Evolutionary conservation across 37 sponge, comb jelly and placozoan species (phyloP).

Genomic region (Spongilla lacustris): DNA sequence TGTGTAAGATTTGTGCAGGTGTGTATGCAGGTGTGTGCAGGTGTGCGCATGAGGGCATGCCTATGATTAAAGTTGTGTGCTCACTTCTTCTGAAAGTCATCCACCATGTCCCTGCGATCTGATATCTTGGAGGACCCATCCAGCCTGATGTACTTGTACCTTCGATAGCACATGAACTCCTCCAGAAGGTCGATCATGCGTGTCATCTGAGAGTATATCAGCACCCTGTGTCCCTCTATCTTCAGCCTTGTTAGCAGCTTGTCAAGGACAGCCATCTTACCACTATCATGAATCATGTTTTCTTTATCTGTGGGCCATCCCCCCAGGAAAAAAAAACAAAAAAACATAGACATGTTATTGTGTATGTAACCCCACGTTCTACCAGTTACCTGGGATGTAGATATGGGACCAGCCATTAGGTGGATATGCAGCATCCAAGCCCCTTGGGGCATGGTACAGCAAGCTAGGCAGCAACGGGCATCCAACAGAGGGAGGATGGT

Average conservation of each 20-base stretch:
- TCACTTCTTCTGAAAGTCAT: slow-evolving; percentile 90
- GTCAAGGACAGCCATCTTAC: slow-evolving; percentile 91
- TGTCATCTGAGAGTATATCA: slow-evolving; percentile 97
- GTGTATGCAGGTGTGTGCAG: no score
- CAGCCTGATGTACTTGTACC: slow-evolving; percentile 87
- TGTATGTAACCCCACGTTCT: no score
- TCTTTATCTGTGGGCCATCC: slow-evolving; percentile 86
- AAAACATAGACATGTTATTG: background rate
- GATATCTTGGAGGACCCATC: slow-evolving; percentile 94
- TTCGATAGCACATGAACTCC: slow-evolving; percentile 87
- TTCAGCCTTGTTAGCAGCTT: slow-evolving; percentile 80
- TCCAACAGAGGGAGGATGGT: background rate
- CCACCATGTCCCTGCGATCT: slow-evolving; percentile 97
- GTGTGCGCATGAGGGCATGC: no score
- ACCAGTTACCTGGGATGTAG: slow-evolving; percentile 76
- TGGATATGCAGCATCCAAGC: slow-evolving; percentile 69
- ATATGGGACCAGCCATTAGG: slow-evolving; percentile 89
- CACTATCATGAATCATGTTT: slow-evolving; percentile 83
- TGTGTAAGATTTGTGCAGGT: no score
- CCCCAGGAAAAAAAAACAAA: background rate
- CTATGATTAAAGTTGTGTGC: no score
- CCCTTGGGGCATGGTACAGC: slow-evolving; percentile 16
- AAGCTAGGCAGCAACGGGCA: background rate
- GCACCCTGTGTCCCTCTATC: slow-evolving; percentile 85
- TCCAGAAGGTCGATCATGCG: slow-evolving; percentile 93